Evolutionary conservation across 2,888 invertebrate genomes (phyloP), one percentile per base, ranked within the genome.

Genomic region (Neuroscelio doddi): DNA sequence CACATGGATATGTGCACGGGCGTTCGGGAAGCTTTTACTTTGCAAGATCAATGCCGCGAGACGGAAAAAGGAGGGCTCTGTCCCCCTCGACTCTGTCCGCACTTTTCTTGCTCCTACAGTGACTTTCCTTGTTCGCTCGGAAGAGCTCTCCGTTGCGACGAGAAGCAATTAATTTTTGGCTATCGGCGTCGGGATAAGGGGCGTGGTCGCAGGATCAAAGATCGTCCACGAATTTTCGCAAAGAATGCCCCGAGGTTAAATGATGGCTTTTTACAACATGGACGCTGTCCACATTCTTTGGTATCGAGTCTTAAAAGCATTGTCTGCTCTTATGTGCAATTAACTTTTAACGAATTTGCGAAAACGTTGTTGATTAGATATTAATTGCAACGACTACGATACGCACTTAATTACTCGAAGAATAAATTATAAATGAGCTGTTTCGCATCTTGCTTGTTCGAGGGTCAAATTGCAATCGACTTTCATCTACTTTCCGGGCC

Each of bases 381-480:
- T 3, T 21, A 3, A 21, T 21, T 21, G 3, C 21, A 21, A 5
- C 5, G 21, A 21, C 21, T 21, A 3, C 21, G 21, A n/a, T n/a
- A n/a, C n/a, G n/a, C n/a, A n/a, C n/a, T n/a, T n/a, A n/a, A n/a
- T n/a, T n/a, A n/a, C n/a, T 7, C 21, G 3, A 12, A 39, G 21
- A 16, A n/a, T 9, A 45, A 77, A 76, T 77, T 76, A 77, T 77
- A 76, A 76, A 77, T 76, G 74, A 75, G 74, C 75, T 73, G 71
- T 74, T 76, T 76, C 70, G 70, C 71, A 71, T 71, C 77, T 73
- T 71, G 73, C 76, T 78, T 76, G 75, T 77, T 75, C 75, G 74
- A 71, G 72, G 71, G 72, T 70, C 74, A 73, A 78, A 75, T 78
- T 72, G 75, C 75, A 71, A 77, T 75, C 77, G 72, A 71, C 73